Base-by-base conservation (phyloP, 1,140 invertebrate genomes). In the Solenopsis fugax region DNA sequence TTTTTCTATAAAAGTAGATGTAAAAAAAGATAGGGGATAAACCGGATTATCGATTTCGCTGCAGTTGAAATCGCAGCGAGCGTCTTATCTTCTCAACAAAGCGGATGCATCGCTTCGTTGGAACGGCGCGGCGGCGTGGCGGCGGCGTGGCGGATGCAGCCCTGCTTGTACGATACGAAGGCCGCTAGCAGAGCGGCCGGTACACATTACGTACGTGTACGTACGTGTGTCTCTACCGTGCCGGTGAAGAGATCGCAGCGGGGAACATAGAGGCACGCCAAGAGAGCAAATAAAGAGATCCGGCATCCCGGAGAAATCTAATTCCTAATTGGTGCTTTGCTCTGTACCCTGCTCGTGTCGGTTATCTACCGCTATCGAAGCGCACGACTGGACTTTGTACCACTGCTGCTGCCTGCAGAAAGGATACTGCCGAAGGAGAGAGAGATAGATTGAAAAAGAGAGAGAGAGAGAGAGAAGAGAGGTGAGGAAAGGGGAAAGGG, bases 261-360 rank as follows among this genome's bases (percentile, higher is more conserved):
- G 87, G 90, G 78, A 87, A 91, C 89, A 80, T 78, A 91, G 87
- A 91, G 80, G 64, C 80, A 91, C 89, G 89, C 87, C 85, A 85
- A 81, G 90, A 91, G 87, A 91, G 85, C 75, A 91, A 91, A 91
- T 91, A 91, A 91, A 91, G 90, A 91, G 90, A 90, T 91, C 90
- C 89, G 90, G 87, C 90, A 91, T 91, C 89, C 87, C 87, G 75
- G 89, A 91, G 90, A 91, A 91, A 91, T 91, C 89, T 91, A 91
- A 91, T 91, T 91, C 90, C 89, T 91, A 91, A 91, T 91, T 91
- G 90, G 89, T 91, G 87, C 87, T 90, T 90, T 87, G 86, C 89
- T 91, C 87, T 89, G 87, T 91, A 87, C 87, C 71, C 73, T 77
- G 87, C 86, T 91, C 89, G 89, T 89, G 87, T 91, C 90, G 87